Percentiles rank a stretch among this genome's conserved stretches.
Evolutionary conservation across 2,113 vertebrate genomes (phyloP).

Genomic region (Delphinapterus leucas): DNA sequence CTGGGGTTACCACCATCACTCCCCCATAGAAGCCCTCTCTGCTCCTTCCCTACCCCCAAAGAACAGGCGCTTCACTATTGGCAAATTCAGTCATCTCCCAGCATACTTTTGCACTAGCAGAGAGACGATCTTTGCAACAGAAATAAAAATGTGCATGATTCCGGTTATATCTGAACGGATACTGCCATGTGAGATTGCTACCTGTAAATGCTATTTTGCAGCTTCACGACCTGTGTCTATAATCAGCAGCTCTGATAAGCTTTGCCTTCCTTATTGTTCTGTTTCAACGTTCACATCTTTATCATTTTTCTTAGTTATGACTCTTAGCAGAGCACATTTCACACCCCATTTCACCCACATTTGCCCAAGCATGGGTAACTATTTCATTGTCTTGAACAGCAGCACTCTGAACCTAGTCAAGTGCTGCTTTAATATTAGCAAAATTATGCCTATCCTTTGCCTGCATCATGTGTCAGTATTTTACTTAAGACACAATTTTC

Average conservation of each 20-base stretch:
- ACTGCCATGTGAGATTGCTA: not conserved
- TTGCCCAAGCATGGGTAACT: not conserved
- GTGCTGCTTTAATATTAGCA: not conserved
- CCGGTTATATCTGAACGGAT: not conserved
- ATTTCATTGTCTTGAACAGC: not conserved
- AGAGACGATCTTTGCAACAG: not conserved
- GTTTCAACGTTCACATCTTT: constrained; percentile 35
- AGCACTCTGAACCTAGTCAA: not conserved
- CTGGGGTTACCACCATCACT: not conserved
- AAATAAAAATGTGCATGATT: not conserved
- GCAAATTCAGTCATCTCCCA: not conserved
- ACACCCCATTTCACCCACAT: not conserved
- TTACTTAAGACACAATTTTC: not conserved
- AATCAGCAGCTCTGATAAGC: not conserved
- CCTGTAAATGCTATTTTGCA: not conserved
- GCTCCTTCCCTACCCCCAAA: not conserved
- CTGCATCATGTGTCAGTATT: not conserved
- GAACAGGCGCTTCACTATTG: not conserved
- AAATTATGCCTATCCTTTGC: not conserved
- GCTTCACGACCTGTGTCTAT: constrained; percentile 17
- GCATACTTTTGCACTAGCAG: not conserved
- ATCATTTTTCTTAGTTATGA: not conserved
- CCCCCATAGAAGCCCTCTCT: not conserved
- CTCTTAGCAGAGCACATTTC: constrained; percentile 29
- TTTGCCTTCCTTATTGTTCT: constrained; percentile 24